Evolutionary conservation across 2,888 invertebrate genomes (phyloP).

Genomic region (Drosophila testacea): DNA sequence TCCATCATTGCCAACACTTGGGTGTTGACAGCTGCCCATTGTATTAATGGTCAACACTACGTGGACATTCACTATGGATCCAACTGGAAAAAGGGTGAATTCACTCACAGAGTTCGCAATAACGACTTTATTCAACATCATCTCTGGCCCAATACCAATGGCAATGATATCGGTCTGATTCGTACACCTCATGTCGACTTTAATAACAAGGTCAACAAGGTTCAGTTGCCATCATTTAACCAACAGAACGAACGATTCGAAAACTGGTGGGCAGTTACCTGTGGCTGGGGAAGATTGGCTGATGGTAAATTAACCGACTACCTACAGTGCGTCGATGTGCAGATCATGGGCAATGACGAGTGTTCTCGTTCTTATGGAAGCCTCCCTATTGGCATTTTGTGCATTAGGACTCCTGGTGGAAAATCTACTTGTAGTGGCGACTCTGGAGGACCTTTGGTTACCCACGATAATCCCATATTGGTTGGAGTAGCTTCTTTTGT

Average conservation of each 20-base stretch:
- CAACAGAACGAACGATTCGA: constrained; percentile 64
- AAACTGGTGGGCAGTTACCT: constrained; percentile 76
- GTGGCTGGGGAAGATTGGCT: constrained; percentile 85
- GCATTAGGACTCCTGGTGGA: constrained; percentile 52
- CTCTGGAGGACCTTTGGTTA: constrained; percentile 79
- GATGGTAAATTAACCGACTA: constrained; percentile 60
- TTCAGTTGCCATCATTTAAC: constrained; percentile 46
- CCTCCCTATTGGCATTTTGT: constrained; percentile 51
- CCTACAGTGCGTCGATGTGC: constrained; percentile 78
- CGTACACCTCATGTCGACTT: constrained; percentile 55
- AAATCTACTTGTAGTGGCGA: constrained; percentile 75
- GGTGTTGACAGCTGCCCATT: constrained; percentile 55
- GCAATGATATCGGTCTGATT: constrained; percentile 75
- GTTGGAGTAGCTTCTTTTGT: constrained; percentile 71
- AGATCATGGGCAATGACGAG: constrained; percentile 76
- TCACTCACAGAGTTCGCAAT: constrained; percentile 41
- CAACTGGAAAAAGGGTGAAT: constrained; percentile 40
- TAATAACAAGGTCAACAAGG: constrained; percentile 30
- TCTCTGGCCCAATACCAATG: constrained; percentile 40
- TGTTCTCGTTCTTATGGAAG: constrained; percentile 69
- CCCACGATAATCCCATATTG: constrained; percentile 46
- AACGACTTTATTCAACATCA: constrained; percentile 54
- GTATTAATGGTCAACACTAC: constrained; percentile 55
- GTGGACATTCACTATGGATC: constrained; percentile 64
- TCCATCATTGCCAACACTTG: constrained; percentile 43